Evolutionary conservation across 2,888 invertebrate genomes (phyloP), one percentile per base, ranked within the genome.

Genomic region (Heliconius sara): DNA sequence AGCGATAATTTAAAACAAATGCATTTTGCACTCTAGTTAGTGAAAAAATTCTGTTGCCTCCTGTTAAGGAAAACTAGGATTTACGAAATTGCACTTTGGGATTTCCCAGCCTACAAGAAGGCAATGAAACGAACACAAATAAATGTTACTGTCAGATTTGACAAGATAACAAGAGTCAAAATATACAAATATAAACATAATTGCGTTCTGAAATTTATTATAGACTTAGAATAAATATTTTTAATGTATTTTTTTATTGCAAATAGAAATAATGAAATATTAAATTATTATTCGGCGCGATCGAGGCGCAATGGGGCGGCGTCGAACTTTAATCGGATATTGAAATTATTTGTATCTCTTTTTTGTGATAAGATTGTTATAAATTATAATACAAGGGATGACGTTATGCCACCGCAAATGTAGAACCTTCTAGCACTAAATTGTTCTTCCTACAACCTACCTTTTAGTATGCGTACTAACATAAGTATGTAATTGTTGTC

Each of bases 171-270:
- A 2, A 6, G 19, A 52, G 47, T 52, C 47, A 52, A 52, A 52
- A 52, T 52, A 47, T 39, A 5, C 22, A 34, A 34, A 67, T 25
- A 30, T 68, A 68, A 68, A 39, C 12, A 68, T 68, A 39, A 12
- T 19, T 39, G 68, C 68, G 68, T 68, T 68, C 68, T n/a, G n/a
- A 68, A 68, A 68, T 39, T n/a, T 13, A 39, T 65, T 25, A 13
- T 27, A 25, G 16, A 25, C 27, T 7, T 25, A 0, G 25, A 19
- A 52, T 19, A 52, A 6, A 52, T 19, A 52, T 52, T 19, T 52
- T 52, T 52, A 47, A 16, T 47, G 47, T 16, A 0, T 52, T 52
- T 47, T 52, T 47, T 52, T 52, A 0, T n/a, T 57, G 22, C 57
- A n/a, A 57, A n/a, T 57, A 57, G 9, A 57, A 57, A 22, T 57